These are phyloP conservation scores for Nephrotoma appendiculata DNA, from an alignment of 2,888 invertebrate genomes.

Conservation along the genomic window DNA sequence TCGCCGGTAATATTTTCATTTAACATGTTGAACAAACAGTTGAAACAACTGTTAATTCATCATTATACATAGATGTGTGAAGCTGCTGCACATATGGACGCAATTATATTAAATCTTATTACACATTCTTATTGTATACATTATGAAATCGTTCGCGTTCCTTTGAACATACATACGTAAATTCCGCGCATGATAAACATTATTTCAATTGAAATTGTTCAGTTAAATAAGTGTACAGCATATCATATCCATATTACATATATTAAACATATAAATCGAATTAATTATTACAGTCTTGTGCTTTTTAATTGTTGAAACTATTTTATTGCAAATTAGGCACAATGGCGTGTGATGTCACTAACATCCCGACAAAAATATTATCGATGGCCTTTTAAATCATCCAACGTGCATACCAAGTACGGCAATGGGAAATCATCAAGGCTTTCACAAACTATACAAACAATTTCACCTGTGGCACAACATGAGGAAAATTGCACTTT, in stretches of 20 bases:
- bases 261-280: neutral
- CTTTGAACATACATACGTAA: neutral
- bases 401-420: neutral
- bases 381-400: neutral
- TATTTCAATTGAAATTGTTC: neutral
- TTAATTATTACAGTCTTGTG: neutral
- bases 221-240: neutral
- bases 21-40: no score
- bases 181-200: neutral
- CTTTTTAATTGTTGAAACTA: neutral
- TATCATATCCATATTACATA: neutral
- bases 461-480: neutral
- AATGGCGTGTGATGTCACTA: neutral
- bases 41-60: no score
- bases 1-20: no score
- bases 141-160: neutral
- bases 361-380: neutral
- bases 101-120: no score
- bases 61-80: no score
- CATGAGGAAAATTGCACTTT: neutral
- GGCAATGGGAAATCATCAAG: neutral
- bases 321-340: neutral
- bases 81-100: no score
- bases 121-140: no score
- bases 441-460: neutral